Evolutionary conservation across 2,113 vertebrate species (phyloP), one percentile per base, ranked within the genome.

Genomic region (Corythornis cristatus): DNA sequence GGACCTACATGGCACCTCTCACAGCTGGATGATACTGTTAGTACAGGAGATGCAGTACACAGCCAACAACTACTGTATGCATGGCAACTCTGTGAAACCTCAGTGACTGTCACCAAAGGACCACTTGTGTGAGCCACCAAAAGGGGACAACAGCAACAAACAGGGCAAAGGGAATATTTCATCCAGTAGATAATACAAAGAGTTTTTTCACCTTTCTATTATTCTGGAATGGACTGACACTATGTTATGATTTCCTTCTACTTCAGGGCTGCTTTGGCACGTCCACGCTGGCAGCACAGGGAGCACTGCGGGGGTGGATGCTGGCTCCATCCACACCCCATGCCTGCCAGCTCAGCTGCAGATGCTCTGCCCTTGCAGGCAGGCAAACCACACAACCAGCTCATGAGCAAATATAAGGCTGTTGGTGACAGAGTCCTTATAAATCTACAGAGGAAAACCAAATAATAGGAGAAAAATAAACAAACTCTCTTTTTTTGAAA

Each of bases 381-480:
- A 85, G 71, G 42, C 45, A 88, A 93, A 45, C 57, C 68, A 53
- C 61, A 71, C 43, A 93, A 40, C 60, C 77, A 76, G 58, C 29
- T 57, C 82, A 80, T 2, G 0, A 81, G 76, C 37, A 94, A 92
- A 77, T 17, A 75, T 29, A 71, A 56, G 23, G 43, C 77, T 91
- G 45, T 23, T 64, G 70, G 83, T 77, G 80, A 88, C 53, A 78
- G 48, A 88, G n/a, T 54, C 45, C 48, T 84, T 81, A 83, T 29
- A 89, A 91, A 86, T 77, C 78, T 77, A 57, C 64, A 87, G n/a
- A 83, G 21, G 64, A 56, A 92, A 92, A 83, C n/a, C n/a, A 95
- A 92, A 74, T 80, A 94, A 86, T 10, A 64, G 31, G 88, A 92
- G 26, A 82, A 92, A 80, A 94, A 93, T 74, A 96, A 95, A 92